Base-by-base conservation (phyloP, 2,797 vertebrate genomes). In the Manis pentadactyla region DNA sequence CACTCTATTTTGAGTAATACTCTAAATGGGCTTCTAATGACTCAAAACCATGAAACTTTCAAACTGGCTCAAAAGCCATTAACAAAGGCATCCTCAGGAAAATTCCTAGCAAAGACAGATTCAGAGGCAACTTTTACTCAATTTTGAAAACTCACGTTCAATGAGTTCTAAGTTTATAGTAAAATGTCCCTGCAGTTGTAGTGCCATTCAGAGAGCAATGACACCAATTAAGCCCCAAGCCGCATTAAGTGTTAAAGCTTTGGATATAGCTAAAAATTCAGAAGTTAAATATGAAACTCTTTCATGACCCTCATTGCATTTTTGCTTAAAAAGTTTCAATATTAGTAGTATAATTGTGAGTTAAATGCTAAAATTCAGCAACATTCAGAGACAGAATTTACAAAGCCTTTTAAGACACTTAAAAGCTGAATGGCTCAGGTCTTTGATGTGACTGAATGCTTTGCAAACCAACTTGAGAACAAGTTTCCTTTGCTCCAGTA, bases 361-460 rank as follows among this genome's bases (percentile, higher is more conserved):
- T 90, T 95, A 95, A 96, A 96, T 69, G 82, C 85, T 96, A 92
- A 97, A 94, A 96, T 96, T 79, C 77, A 92, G 63, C 5, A 7
- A 92, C 91, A 94, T 87, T 96, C 83, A 90, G 92, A 92, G 90
- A 97, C 53, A 73, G 82, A 92, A 96, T 95, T 96, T 96, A 92
- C 55, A 95, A 97, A 97, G 84, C 81, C 94, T 97, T 94, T 95
- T 92, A 95, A 96, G 90, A 97, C 78, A 69, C 90, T 96, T 94
- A 93, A 96, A 94, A 95, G 90, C 86, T 87, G 90, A 95, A 93
- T 90, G 85, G 73, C 37, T 95, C 57, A n/a, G 46, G 87, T 94
- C 96, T 98, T 66, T 96, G 89, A 96, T 96, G 29, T 92, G 81
- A 84, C 92, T 73, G n/a, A 87, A 69, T 68, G 1, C 49, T 97